Conservation (phyloP, 2,113 vertebrate species). For the Rhipidura dahli region DNA sequence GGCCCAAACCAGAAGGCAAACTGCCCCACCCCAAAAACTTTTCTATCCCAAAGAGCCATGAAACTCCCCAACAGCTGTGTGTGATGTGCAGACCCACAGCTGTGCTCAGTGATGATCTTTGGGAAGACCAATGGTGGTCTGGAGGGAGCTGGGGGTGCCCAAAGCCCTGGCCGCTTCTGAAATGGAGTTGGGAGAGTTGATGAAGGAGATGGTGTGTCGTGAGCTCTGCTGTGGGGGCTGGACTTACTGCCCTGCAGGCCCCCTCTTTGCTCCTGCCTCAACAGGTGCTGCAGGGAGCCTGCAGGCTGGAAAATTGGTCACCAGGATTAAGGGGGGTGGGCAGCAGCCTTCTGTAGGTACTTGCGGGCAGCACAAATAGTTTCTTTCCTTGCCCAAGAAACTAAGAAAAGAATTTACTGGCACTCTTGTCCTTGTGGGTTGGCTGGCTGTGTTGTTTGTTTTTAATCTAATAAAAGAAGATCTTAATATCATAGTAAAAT, state of each 20-base stretch:
- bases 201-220: not conserved
- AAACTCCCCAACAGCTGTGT: accelerated
- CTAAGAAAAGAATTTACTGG: conserved; percentile 40
- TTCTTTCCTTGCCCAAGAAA: not conserved
- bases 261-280: not conserved
- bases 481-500: conserved; percentile 60
- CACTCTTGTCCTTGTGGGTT: conserved; percentile 34
- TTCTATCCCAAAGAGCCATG: accelerated
- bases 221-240: not conserved
- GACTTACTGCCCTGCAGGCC: not conserved
- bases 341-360: not conserved
- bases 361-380: not conserved
- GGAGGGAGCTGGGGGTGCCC: not conserved
- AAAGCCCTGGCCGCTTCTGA: not conserved
- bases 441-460: conserved; percentile 56
- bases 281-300: not conserved
- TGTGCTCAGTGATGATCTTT: not conserved
- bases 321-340: not conserved
- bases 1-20: not conserved
- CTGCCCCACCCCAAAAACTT: accelerated
- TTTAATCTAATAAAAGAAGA: conserved; percentile 62
- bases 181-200: not conserved
- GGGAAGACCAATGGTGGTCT: not conserved
- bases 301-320: not conserved
- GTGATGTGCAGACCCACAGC: not conserved